These are phyloP conservation scores for Papilio polytes DNA, from an alignment of 1,140 invertebrate species.

Conservation along the genomic window DNA sequence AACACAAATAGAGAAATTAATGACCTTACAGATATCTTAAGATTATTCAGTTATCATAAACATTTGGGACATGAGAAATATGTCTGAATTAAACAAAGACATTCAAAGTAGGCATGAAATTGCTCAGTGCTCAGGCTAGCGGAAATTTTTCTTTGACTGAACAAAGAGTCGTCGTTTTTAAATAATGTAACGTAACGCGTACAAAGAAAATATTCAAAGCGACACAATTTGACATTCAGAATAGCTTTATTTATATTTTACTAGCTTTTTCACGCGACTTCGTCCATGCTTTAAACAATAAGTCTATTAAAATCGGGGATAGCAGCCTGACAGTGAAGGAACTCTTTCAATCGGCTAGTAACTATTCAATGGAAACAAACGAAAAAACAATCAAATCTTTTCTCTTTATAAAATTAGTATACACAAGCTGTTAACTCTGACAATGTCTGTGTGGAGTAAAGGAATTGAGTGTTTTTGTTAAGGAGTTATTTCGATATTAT, in stretches of 20 bases:
- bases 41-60: background rate
- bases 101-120: constrained; percentile 5
- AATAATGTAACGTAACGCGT: constrained; percentile 19
- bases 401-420: too few relatives aligned
- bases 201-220: constrained; percentile 20
- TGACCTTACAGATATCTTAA: background rate
- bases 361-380: too few relatives aligned
- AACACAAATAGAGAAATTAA: too few relatives aligned
- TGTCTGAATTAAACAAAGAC: background rate
- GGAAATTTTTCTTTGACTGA: background rate
- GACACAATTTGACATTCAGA: background rate
- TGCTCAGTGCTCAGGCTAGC: background rate
- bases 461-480: too few relatives aligned
- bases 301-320: too few relatives aligned
- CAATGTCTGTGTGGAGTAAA: too few relatives aligned
- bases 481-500: too few relatives aligned
- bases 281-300: background rate
- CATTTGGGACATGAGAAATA: background rate
- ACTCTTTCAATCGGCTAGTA: too few relatives aligned
- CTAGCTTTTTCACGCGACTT: background rate
- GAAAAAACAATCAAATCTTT: too few relatives aligned
- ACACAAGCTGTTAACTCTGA: too few relatives aligned
- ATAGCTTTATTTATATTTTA: background rate
- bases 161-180: constrained; percentile 7
- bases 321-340: too few relatives aligned